Percentiles rank a stretch among this genome's conserved stretches.
Evolutionary conservation across 1,140 invertebrate species (phyloP).

Genomic region (Apis florea): DNA sequence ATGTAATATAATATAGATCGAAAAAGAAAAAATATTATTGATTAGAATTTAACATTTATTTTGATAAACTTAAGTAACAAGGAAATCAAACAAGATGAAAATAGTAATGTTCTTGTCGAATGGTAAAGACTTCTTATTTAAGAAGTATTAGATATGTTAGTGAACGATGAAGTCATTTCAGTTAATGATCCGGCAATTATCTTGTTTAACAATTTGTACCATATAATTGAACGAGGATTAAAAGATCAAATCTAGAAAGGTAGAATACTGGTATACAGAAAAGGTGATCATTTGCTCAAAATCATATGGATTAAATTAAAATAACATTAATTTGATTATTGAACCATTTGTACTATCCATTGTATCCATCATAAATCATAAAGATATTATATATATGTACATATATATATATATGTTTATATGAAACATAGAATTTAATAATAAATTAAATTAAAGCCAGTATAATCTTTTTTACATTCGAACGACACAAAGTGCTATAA

Average conservation of each 20-base stretch:
- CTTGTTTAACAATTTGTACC: constrained; percentile 15
- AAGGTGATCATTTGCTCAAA: neutral
- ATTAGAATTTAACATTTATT: neutral
- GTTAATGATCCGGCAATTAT: constrained; percentile 9
- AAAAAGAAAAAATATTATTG: neutral
- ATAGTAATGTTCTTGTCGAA: neutral
- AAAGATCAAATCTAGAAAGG: neutral
- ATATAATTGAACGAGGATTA: neutral
- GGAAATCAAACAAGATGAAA: neutral
- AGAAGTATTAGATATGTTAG: neutral
- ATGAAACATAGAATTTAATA: neutral
- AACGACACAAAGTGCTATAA: neutral
- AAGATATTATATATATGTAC: neutral
- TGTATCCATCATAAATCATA: neutral
- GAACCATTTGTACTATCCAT: neutral
- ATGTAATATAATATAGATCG: neutral
- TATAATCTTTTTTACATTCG: neutral
- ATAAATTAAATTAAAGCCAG: too few relatives aligned
- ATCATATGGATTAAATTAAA: neutral
- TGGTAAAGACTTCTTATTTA: neutral
- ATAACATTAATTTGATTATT: neutral
- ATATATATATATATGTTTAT: too few relatives aligned
- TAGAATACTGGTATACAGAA: neutral
- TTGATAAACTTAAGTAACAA: neutral
- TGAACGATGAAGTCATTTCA: constrained; percentile 8